Conservation (phyloP, 2,797 vertebrate species). For the Phrynocephalus forsythii region DNA sequence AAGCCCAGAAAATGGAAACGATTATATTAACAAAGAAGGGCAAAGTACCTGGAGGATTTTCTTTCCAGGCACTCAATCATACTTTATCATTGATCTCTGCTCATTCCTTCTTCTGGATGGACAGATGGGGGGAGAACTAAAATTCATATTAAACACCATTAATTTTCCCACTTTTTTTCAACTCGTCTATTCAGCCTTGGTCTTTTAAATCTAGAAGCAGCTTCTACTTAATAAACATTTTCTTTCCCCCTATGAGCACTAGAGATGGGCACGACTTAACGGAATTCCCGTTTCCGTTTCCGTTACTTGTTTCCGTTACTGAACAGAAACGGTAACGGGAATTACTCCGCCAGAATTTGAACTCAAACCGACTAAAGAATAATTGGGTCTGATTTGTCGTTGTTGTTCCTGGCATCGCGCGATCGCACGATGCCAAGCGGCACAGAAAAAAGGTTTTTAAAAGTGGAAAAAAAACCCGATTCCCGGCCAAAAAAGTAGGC, state of each 20-base stretch:
- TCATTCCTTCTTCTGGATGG: not conserved
- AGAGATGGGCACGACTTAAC: no score
- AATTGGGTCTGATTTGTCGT: no score
- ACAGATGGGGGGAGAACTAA: not conserved
- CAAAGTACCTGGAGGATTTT: not conserved
- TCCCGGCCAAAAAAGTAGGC: no score
- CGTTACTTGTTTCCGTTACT: no score
- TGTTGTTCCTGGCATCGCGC: no score
- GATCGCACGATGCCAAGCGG: no score
- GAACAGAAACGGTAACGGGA: no score
- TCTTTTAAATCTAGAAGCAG: not conserved
- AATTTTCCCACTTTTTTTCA: not conserved
- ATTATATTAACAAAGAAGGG: not conserved
- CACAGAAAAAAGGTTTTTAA: no score
- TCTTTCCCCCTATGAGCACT: not conserved
- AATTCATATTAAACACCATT: slow-evolving; percentile 1
- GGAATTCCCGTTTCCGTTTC: no score
- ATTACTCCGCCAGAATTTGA: no score
- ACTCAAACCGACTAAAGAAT: no score
- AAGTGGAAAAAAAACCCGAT: no score
- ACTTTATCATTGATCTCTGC: slow-evolving; percentile 17
- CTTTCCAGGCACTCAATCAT: not conserved
- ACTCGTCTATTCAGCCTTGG: not conserved
- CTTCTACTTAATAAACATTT: not conserved
- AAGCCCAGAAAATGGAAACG: not conserved